Evolutionary conservation across 2,797 vertebrate genomes (phyloP), one percentile per base, ranked within the genome.

Genomic region (Carapus acus): DNA sequence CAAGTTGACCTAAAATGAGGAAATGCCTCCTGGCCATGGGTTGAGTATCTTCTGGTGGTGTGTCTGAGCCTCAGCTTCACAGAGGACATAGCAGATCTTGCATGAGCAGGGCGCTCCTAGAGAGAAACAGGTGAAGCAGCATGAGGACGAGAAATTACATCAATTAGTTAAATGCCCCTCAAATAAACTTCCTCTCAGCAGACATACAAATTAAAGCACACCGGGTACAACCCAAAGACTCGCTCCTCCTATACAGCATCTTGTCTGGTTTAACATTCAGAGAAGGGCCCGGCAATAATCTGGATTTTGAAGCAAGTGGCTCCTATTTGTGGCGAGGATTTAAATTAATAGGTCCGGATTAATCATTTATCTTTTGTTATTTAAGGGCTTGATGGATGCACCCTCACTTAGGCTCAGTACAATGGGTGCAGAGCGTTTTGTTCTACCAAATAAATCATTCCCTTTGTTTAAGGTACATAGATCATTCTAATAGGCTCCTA

Each of bases 401-500:
- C 81, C 82, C 80, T 83, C 86, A 85, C 86, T 89, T 86, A 85
- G 82, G 79, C 89, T 83, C 82, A 83, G 81, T 77, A 89, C 88
- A 87, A 89, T 83, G 85, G 85, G 88, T 83, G 86, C 77, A 84
- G 88, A 85, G 82, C 83, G 80, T 84, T 85, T 86, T 85, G 79
- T 88, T 90, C 90, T 83, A 87, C 82, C 86, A 84, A 92, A 94
- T 94, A 94, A 96, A 96, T 96, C 94, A 94, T 88, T 88, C 90
- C 78, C 88, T 92, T 96, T 95, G 91, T 96, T 94, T 96, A 94
- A 95, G 93, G 91, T 93, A 94, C 94, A 95, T 94, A 94, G 93
- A 94, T 96, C 94, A 93, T 91, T 95, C 90, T 94, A 96, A 97
- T 94, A 89, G 92, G 89, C 81, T 92, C 89, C 91, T 96, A 96